Conservation (phyloP, 2,113 vertebrate genomes). For the Anser brachyrhynchus region DNA sequence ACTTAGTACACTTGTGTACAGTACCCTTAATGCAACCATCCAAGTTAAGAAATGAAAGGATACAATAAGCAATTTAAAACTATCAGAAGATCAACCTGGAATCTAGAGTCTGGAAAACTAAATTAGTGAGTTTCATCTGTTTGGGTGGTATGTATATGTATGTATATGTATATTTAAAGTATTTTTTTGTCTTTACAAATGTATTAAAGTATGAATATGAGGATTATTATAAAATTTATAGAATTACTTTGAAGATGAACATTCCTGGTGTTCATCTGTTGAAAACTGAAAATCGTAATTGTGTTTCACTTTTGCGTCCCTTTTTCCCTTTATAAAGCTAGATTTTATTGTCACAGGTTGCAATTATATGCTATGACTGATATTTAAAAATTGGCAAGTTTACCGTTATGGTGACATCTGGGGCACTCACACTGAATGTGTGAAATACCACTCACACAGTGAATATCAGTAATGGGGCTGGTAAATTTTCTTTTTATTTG, state of each 20-base stretch:
- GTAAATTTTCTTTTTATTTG: slow-evolving; percentile 47
- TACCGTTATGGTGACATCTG: slow-evolving; percentile 6
- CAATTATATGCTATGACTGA: not conserved
- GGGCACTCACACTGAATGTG: not conserved
- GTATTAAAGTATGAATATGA: not conserved
- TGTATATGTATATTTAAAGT: not conserved
- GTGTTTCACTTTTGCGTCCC: not conserved
- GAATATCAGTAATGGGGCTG: not conserved
- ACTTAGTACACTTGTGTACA: not conserved
- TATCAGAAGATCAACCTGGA: not conserved
- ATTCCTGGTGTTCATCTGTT: not conserved
- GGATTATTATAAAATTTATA: not conserved
- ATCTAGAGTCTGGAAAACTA: not conserved
- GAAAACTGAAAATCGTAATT: not conserved
- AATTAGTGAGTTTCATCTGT: not conserved
- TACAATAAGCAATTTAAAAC: not conserved
- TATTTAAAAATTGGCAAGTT: slow-evolving; percentile 40
- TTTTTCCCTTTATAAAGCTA: not conserved
- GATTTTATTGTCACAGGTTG: slow-evolving; percentile 23
- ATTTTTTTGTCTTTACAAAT: not conserved
- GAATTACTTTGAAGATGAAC: not conserved
- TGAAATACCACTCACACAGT: slow-evolving; percentile 1
- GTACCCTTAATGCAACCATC: not conserved
- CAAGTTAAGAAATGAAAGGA: not conserved
- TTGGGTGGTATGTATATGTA: not conserved